Base-by-base conservation (phyloP, 2,797 vertebrate genomes). In the Mionectes olivaceus region DNA sequence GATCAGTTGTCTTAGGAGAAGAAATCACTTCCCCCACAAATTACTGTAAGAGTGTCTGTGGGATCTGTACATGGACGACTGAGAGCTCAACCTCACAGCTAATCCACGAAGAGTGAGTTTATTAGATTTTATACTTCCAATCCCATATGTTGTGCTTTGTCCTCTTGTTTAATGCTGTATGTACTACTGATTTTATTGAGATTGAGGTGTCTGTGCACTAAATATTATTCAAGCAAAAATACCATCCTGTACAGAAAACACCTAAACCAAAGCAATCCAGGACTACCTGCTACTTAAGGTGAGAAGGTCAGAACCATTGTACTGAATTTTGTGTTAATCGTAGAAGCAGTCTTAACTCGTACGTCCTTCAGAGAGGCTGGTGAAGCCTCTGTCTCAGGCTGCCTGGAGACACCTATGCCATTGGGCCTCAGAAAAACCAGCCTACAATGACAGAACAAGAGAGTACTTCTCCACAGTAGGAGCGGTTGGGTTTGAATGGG, bases 11-110 rank as follows among this genome's bases (percentile, higher is more conserved):
- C 6, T 82, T 28, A 70, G 50, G 37, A 52, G 67, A 67, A 56
- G 46, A 80, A 83, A 56, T 60, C 28, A 18, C 8, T 63, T 32
- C 10, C 14, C 19, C 28, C 10, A 7, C 22, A 76, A 73, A 69
- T 32, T 52, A 24, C 41, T 17, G 13, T 49, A 57, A n/a, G 15
- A 22, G 3, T 12, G 19, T 52, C n/a, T 56, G 32, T 11, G 18
- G 60, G 23, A 89, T 13, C 39, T 79, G 6, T 33, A 47, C 0
- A 0, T n/a, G 24, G 4, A 53, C 28, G 35, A 73, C 22, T 1
- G 0, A 30, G 68, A 87, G 33, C 23, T 85, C 21, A 70, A 19
- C 10, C 8, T 64, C n/a, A 25, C 27, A 39, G 11, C 32, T 67
- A 27, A 30, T 43, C 7, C 21, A 75, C 46, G 46, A 75, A 68